Evolutionary conservation across 2,888 invertebrate species (phyloP), one percentile per base, ranked within the genome.

Genomic region (Scaptomyza polygonia): DNA sequence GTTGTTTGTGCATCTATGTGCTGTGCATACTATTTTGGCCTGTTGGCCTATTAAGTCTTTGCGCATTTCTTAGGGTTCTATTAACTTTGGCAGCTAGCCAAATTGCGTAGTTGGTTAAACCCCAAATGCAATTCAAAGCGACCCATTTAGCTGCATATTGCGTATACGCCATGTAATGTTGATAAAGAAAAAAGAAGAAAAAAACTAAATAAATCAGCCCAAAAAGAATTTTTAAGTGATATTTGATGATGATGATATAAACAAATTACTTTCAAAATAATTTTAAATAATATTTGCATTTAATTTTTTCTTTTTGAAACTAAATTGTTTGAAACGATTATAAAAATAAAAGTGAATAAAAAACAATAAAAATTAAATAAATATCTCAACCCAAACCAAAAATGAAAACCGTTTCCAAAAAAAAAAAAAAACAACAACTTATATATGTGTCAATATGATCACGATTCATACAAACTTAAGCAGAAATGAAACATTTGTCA

Each of bases 1-100:
- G 18, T 12, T 21, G 39, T 32, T 7, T 43, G 14, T 34, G 0
- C 21, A 11, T 12, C 9, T 16, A 43, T 14, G 42, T 68, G 36
- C 29, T 59, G 51, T 27, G 54, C 57, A 67, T 62, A 51, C 56
- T 6, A 9, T 77, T 76, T 75, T 89, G 88, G 78, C 89, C 87
- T 77, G 67, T 86, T 88, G 79, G 85, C 88, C 85, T 86, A 86
- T 86, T 87, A 88, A 86, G 86, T 78, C 66, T 36, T 52, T 67
- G 51, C 3, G 44, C 68, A 61, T 3, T 1, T 16, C 12, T n/a
- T 32, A 49, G 57, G 47, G 79, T 88, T 86, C 86, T 83, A 47
- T 18, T 12, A 6, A 27, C 55, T 70, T 18, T 86, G 82, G 88
- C 80, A 43, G 30, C 29, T 9, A 21, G 68, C 82, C 88, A 82